Evolutionary conservation across 2,888 invertebrate genomes (phyloP), one percentile per base, ranked within the genome.

Genomic region (Caenorhabditis imperialis): DNA sequence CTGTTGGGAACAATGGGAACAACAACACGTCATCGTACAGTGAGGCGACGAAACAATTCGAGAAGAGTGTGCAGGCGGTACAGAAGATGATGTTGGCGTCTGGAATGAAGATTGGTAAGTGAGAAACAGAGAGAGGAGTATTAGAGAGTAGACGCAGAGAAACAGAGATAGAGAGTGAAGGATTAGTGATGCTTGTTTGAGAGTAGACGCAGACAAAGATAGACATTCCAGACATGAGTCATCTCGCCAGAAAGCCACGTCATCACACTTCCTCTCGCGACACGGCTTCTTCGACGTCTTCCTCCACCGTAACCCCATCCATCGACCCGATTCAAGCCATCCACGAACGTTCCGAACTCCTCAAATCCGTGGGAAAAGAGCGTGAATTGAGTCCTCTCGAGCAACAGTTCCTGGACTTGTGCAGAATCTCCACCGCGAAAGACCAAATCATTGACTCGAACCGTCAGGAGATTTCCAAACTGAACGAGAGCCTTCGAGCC

Each of bases 361-460:
- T 75, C 35, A 45, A 69, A 48, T 47, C 22, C 14, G 48, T 65
- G 2, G 69, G 48, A 38, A n/a, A n/a, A n/a, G n/a, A n/a, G n/a
- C 38, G 74, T 42, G 53, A 61, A 2, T 50, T 83, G 35, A 74
- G 69, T 12, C 83, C 83, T 0, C 55, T 84, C 42, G 85, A 85
- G 44, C 81, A 82, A 65, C 85, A 85, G 38, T 85, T 85, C 62
- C 76, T 84, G 16, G 85, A 85, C 74, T 71, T 85, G 63, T 81
- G 82, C 5, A 67, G 77, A 18, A 84, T 85, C 38, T 83, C 84
- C 1, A 81, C 81, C 4, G 85, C 79, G 12, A 85, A 85, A 53
- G 85, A 85, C 62, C 69, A 80, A 12, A 81, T 85, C 20, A 85
- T 85, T 55, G 83, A 85, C n/a, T 58, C 67, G 14, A 81, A 82